phyloP scores from a whole-genome alignment of 2,797 vertebrate species.

The Rhabdophis nuchalis region DNA sequence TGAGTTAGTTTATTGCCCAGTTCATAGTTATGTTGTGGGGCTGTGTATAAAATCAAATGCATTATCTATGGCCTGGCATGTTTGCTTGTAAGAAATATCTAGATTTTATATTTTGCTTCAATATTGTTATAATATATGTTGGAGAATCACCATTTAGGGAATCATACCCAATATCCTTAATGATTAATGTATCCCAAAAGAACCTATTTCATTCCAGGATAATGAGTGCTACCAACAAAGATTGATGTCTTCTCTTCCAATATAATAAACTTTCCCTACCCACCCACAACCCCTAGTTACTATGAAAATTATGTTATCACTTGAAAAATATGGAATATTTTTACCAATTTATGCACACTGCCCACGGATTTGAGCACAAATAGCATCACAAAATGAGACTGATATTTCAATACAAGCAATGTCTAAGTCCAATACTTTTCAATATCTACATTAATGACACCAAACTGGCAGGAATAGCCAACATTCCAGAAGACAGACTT shows the following conservation, averaged over 20 bases:
- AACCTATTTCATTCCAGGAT: neutral
- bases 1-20: conserved; percentile 36
- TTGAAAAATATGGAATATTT: conserved; percentile 5
- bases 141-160: neutral
- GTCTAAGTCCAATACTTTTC: neutral
- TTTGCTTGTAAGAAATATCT: neutral
- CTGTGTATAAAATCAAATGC: conserved; percentile 22
- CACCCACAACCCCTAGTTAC: neutral
- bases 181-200: neutral
- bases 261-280: neutral
- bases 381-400: neutral
- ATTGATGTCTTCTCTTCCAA: neutral
- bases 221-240: conserved; percentile 10
- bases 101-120: neutral
- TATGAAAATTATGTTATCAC: conserved; percentile 4
- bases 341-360: neutral
- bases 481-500: neutral
- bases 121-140: conserved; percentile 9
- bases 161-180: neutral
- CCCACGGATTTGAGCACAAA: neutral
- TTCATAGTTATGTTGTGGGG: conserved; percentile 2
- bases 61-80: conserved; percentile 24
- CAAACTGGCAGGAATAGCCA: neutral
- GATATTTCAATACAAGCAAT: neutral
- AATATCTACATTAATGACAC: neutral